Percentiles rank a stretch among this genome's conserved stretches.
These are phyloP conservation scores for Tyto alba DNA, from an alignment of 2,113 vertebrate species.

Conservation along the genomic window DNA sequence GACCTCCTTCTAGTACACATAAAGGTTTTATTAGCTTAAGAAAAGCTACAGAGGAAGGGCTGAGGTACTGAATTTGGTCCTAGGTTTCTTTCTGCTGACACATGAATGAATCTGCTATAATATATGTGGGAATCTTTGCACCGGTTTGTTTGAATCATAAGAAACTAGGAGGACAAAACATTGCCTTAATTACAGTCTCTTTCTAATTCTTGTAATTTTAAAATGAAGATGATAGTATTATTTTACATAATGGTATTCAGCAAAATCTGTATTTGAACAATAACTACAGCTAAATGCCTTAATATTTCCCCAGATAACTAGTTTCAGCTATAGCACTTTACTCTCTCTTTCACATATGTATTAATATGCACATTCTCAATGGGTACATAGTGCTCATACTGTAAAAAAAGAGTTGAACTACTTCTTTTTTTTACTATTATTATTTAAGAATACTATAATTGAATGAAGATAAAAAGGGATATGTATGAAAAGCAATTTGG, in stretches of 20 bases:
- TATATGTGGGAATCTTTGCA: rapidly evolving
- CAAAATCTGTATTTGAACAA: not conserved
- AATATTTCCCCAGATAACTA: not conserved
- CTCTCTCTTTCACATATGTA: not conserved
- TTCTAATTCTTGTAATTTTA: not conserved
- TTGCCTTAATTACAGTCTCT: not conserved
- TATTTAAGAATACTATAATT: not conserved
- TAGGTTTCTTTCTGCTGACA: not conserved
- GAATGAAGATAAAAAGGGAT: not conserved
- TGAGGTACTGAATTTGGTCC: not conserved
- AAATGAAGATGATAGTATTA: not conserved
- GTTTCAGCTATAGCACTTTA: not conserved
- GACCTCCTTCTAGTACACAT: not conserved
- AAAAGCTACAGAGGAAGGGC: not conserved
- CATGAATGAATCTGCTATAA: not conserved
- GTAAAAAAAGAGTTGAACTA: not conserved
- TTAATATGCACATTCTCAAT: not conserved
- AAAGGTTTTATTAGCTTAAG: not conserved
- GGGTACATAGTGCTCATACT: not conserved
- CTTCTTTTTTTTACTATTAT: not conserved
- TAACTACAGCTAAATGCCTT: not conserved
- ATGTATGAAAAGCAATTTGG: not conserved
- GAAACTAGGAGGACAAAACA: not conserved
- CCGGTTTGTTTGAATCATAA: not conserved
- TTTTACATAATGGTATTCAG: constrained; percentile 8